Evolutionary conservation across 2,888 invertebrate species (phyloP).

Genomic region (Tuta absoluta): DNA sequence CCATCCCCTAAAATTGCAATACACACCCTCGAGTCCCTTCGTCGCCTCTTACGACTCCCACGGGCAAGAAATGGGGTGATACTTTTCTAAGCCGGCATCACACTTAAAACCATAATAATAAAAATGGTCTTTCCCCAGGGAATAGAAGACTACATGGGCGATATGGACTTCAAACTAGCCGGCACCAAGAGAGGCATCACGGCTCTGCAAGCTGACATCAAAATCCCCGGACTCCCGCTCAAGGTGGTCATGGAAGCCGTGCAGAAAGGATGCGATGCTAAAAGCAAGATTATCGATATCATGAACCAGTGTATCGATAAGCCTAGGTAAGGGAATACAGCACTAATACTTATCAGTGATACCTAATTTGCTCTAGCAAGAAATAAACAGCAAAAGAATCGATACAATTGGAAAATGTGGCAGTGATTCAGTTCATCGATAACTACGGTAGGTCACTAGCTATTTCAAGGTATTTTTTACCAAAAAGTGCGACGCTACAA

Average conservation of each 20-base stretch:
- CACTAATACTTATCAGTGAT: too few species aligned
- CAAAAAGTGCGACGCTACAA: conserved; percentile 92
- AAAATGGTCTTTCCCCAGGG: conserved; percentile 85
- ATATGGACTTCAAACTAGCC: conserved; percentile 99
- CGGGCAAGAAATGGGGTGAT: too few species aligned
- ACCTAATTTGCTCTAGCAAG: too few species aligned
- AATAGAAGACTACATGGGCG: conserved; percentile 99
- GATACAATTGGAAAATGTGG: too few species aligned
- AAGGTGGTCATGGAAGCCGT: conserved; percentile 93
- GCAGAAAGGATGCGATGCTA: conserved; percentile 88
- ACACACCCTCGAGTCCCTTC: too few species aligned
- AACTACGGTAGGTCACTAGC: too few species aligned
- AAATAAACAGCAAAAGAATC: too few species aligned
- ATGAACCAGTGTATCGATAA: conserved; percentile 89
- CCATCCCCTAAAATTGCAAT: too few species aligned
- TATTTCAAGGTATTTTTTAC: conserved; percentile 99
- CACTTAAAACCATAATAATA: too few species aligned
- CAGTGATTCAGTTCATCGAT: too few species aligned
- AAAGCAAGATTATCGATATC: conserved; percentile 89
- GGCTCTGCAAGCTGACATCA: conserved; percentile 94
- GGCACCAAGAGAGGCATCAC: conserved; percentile 96
- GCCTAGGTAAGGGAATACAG: conserved; percentile 94
- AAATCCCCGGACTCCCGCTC: conserved; percentile 93
- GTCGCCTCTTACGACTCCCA: too few species aligned
- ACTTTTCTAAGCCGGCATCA: too few species aligned